Evolutionary conservation across 2,888 invertebrate genomes (phyloP).

Genomic region (Archips crataeganus): DNA sequence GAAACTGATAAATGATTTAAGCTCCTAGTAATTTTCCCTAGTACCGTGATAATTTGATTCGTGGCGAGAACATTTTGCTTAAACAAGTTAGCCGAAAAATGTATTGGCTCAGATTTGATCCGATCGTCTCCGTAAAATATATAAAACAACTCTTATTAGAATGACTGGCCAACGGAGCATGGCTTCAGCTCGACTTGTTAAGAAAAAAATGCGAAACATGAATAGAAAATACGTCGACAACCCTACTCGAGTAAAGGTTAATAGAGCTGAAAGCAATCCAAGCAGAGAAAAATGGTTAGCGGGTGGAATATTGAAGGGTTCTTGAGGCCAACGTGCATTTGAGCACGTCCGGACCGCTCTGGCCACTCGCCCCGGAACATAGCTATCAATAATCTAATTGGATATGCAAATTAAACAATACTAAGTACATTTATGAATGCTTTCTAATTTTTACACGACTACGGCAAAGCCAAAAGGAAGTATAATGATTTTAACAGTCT

Average conservation of each 20-base stretch:
- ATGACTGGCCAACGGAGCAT: background rate
- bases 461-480: no score
- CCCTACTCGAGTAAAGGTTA: slow-evolving; percentile 45
- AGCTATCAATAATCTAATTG: background rate
- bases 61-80: no score
- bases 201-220: background rate
- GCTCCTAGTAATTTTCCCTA: no score
- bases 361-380: background rate
- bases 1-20: no score
- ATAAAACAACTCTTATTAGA: background rate
- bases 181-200: background rate
- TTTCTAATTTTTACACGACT: background rate
- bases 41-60: no score
- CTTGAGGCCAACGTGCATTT: slow-evolving; percentile 46
- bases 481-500: no score
- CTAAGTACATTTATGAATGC: background rate
- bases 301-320: slow-evolving; percentile 47
- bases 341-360: slow-evolving; percentile 50
- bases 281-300: slow-evolving; percentile 49
- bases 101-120: no score
- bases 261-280: slow-evolving; percentile 47
- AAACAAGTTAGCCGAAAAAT: no score
- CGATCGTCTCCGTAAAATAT: background rate
- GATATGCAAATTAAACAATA: background rate
- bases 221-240: slow-evolving; percentile 23